A percentile compares a stretch with the other conserved stretches of the same genome.
phyloP scores from a whole-genome alignment of 1,140 invertebrate species.

The Camponotus vicinus region DNA sequence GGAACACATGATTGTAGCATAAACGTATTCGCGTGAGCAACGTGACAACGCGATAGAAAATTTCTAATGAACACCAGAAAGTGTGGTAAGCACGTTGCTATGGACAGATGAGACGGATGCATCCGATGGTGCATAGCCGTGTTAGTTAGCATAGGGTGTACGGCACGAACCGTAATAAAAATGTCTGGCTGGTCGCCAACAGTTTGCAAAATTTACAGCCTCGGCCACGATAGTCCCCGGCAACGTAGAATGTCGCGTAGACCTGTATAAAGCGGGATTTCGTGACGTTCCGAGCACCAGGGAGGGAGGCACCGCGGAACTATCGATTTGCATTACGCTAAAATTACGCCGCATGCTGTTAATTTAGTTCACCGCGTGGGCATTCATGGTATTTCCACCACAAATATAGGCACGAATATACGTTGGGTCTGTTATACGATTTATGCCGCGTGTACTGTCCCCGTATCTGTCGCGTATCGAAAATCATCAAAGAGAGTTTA shows the following conservation, averaged over 20 bases:
- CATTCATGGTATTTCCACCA: slow-evolving; percentile 47
- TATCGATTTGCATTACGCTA: slow-evolving; percentile 61
- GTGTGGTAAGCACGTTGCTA: neutral
- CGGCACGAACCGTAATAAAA: slow-evolving; percentile 68
- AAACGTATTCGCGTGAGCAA: neutral
- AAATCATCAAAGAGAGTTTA: slow-evolving; percentile 47
- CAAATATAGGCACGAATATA: slow-evolving; percentile 25
- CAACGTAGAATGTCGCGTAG: slow-evolving; percentile 42
- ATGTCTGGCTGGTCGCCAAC: slow-evolving; percentile 78
- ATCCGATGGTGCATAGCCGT: neutral
- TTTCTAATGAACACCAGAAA: neutral
- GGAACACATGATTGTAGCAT: neutral
- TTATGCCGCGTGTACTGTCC: slow-evolving; percentile 5
- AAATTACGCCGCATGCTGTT: slow-evolving; percentile 57
- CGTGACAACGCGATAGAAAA: neutral
- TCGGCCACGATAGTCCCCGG: slow-evolving; percentile 37
- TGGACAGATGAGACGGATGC: slow-evolving; percentile 11
- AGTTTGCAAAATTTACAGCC: slow-evolving; percentile 75
- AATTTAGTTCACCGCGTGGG: slow-evolving; percentile 50
- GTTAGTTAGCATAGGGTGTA: slow-evolving; percentile 16
- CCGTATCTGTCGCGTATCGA: slow-evolving; percentile 21
- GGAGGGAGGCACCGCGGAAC: slow-evolving; percentile 21
- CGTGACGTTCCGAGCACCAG: slow-evolving; percentile 16
- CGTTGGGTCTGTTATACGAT: neutral
- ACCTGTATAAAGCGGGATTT: slow-evolving; percentile 39